Base-by-base conservation (phyloP, 2,888 invertebrate genomes). In the Plagodis dolabraria region DNA sequence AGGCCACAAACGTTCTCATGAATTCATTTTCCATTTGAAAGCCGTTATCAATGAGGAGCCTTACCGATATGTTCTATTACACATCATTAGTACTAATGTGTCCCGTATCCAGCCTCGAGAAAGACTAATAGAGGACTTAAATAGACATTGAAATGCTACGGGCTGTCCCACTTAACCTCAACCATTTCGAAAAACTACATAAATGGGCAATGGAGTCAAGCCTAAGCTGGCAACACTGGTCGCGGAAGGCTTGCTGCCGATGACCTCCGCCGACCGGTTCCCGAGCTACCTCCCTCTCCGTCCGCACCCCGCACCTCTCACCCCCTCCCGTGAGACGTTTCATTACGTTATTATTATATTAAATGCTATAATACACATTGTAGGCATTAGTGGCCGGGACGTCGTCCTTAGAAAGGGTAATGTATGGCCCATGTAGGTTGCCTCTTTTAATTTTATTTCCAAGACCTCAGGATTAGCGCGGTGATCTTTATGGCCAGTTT, bases 281-380 rank as follows among this genome's bases (percentile, higher is more conserved):
- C 83, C 77, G 78, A 78, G 74, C 72, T 70, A 75, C 75, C 75
- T 71, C 74, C 76, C 72, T 70, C 69, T 7, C 51, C 71, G 70
- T 69, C 64, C 71, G 71, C 70, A 63, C 66, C 63, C 75, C 77
- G 46, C 56, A 33, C 76, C 74, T 57, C 71, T 67, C 58, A 11
- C 58, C 73, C 76, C 76, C 71, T 70, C 76, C 71, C 78, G 77
- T 83, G 84, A 89, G 90, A 87, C 89, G 88, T 90, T 92, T 92
- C 92, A 92, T 92, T 92, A 92, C 91, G 87, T 90, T 92, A 92
- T 92, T 92, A 92, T 92, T 91, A 92, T 92, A 92, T 92, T 92
- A 92, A 92, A 92, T 89, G 89, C 88, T 92, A 86, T 91, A 90
- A 89, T 91, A 88, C 89, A 91, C 90, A 89, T 88, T 91, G 92